Evolutionary conservation across 2,888 invertebrate species (phyloP).

Genomic region (Drosophila mulleri): DNA sequence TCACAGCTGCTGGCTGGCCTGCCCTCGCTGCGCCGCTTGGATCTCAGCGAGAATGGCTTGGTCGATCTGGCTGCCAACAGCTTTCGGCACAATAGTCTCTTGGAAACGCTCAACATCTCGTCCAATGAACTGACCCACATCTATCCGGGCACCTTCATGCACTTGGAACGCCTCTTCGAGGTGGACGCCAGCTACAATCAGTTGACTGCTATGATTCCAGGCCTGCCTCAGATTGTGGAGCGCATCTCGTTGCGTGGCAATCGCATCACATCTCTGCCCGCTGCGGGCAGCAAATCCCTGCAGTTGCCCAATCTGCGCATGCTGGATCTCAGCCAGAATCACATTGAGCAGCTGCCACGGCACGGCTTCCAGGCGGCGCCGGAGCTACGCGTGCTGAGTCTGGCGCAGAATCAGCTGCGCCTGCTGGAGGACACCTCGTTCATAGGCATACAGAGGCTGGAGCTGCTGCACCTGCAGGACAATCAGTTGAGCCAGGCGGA

Average conservation of each 20-base stretch:
- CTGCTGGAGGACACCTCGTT: conserved; percentile 90
- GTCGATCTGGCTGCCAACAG: conserved; percentile 90
- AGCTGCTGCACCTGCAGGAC: conserved; percentile 90
- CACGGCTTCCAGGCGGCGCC: conserved; percentile 89
- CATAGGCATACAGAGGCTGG: conserved; percentile 89
- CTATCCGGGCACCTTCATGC: conserved; percentile 91
- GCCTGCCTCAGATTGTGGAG: conserved; percentile 91
- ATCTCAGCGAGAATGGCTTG: conserved; percentile 91
- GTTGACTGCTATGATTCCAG: conserved; percentile 91
- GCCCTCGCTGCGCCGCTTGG: conserved; percentile 91
- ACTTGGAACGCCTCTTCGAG: conserved; percentile 91
- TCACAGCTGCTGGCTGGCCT: conserved; percentile 90
- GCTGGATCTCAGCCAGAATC: conserved; percentile 91
- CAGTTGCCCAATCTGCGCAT: conserved; percentile 90
- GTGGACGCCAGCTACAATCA: conserved; percentile 91
- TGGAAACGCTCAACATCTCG: conserved; percentile 93
- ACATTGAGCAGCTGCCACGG: conserved; percentile 89
- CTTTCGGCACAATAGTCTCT: conserved; percentile 89
- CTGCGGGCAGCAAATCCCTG: conserved; percentile 88
- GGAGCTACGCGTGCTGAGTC: conserved; percentile 89
- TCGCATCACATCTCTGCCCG: conserved; percentile 89
- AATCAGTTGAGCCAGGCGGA: conserved; percentile 90
- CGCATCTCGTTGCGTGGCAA: conserved; percentile 90
- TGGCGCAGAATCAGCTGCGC: conserved; percentile 90
- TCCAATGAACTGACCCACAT: conserved; percentile 89